phyloP scores from a whole-genome alignment of 1,140 invertebrate genomes.

The Conopomorpha cramerella region DNA sequence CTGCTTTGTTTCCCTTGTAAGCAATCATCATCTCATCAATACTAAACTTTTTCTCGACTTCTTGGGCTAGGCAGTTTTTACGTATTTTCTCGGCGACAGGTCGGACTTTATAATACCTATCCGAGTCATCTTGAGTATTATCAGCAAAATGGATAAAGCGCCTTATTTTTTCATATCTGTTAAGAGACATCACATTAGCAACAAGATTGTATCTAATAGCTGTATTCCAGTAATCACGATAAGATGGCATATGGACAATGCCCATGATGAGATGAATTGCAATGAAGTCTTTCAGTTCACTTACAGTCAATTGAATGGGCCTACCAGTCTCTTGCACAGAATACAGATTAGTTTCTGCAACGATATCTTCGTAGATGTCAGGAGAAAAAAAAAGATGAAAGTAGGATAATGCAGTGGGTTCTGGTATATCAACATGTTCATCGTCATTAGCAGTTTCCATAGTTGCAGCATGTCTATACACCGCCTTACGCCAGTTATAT shows the following conservation, averaged over 20 bases:
- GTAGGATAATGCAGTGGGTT: not conserved
- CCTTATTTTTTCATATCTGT: constrained; percentile 14
- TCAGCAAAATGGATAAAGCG: constrained; percentile 17
- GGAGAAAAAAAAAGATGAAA: not conserved
- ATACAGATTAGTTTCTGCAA: not conserved
- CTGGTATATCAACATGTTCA: not conserved
- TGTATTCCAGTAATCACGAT: not conserved
- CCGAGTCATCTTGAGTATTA: constrained; percentile 7
- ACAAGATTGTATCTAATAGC: not conserved
- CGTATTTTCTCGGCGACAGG: constrained; percentile 12
- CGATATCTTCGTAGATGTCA: not conserved
- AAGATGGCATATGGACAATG: not conserved
- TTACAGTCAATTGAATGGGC: not conserved
- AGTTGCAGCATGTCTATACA: not conserved
- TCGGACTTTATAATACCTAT: constrained; percentile 16
- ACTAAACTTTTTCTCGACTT: constrained; percentile 11
- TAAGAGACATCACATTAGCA: constrained; percentile 13
- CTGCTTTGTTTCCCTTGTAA: constrained; percentile 37
- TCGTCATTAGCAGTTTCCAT: not conserved
- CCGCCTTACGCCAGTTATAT: too few relatives aligned
- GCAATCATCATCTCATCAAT: constrained; percentile 40
- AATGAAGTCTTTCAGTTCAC: not conserved
- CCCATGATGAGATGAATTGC: not conserved
- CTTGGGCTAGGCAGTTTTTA: constrained; percentile 11
- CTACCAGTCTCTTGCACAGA: not conserved